Base-by-base conservation (phyloP, 1,140 invertebrate genomes). In the Drosophila tsacasi region DNA sequence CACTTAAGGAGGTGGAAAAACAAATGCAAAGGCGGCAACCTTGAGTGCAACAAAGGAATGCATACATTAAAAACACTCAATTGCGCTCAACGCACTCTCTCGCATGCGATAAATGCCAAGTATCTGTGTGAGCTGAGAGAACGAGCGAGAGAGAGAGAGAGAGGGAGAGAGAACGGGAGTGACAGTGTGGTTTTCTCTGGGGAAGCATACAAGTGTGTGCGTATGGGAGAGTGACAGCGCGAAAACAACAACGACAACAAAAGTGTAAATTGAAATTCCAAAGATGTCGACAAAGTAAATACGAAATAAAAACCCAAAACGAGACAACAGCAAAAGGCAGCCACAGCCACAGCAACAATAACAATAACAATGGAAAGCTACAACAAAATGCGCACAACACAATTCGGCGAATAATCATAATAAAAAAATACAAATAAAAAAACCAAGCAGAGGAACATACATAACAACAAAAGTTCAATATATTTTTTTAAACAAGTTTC, bases 241-340 rank as follows among this genome's bases (percentile, higher is more conserved):
- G 55, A 63, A 80, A 57, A 39, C 54, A 57, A 39, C 35, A 50
- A 80, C 83, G 83, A 87, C 83, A 89, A 89, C 84, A 89, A 91
- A 86, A 80, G 89, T 91, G 89, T 91, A 87, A 91, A 91, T 91
- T 91, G 89, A 89, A 91, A 91, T 91, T 91, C 89, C 89, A 91
- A 85, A 87, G 83, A 84, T 83, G 87, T 91, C 83, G 81, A 84
- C 84, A 91, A 91, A 91, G 77, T 76, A 87, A 91, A 83, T 75
- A 86, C 78, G 71, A 77, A 74, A 79, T 61, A 69, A 78, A 81
- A 84, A 71, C 35, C 58, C 63, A 65, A 83, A 79, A 83, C 54
- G 80, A 65, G 72, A 83, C 57, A 58, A 67, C 52, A 59, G 30
- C 50, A 55, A 59, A 32, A 54, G 50, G 19, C 50, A 54, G 27